Conservation (phyloP, 2,888 invertebrate genomes). For the Incurvaria masculella region DNA sequence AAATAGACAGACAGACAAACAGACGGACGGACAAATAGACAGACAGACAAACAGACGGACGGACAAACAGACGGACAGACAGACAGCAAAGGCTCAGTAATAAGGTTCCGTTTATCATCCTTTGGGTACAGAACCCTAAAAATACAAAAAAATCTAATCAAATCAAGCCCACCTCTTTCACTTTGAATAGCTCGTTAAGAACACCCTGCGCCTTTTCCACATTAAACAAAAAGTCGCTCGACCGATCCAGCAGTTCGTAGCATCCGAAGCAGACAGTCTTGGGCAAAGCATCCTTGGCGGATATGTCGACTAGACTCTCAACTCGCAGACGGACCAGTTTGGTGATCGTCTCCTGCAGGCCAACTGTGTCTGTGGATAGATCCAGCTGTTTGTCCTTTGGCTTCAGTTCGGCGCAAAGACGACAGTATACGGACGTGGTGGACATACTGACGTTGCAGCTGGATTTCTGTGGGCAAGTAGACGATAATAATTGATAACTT, state of each 20-base stretch:
- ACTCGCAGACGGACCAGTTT: conserved; percentile 6
- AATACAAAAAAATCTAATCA: no score
- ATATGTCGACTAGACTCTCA: background rate
- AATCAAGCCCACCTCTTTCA: no score
- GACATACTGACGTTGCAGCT: no score
- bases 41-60: no score
- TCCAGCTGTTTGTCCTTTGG: conserved; percentile 9
- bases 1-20: no score
- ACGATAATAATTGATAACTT: no score
- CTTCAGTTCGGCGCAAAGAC: conserved; percentile 31
- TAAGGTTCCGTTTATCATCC: no score
- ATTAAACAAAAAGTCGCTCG: conserved; percentile 8
- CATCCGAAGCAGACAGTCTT: conserved; percentile 12
- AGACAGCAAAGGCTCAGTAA: no score
- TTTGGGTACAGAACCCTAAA: no score
- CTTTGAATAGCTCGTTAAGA: conserved; percentile 3
- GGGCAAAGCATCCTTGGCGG: background rate
- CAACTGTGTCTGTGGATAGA: conserved; percentile 8
- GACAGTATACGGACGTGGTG: conserved; percentile 19
- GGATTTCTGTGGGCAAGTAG: no score
- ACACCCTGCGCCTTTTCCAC: conserved; percentile 7
- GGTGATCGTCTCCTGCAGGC: conserved; percentile 6
- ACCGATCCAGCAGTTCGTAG: conserved; percentile 7
- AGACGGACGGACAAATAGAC: no score
- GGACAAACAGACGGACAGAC: no score